Base-by-base conservation (phyloP, 1,140 invertebrate genomes). In the Drosophila triauraria region DNA sequence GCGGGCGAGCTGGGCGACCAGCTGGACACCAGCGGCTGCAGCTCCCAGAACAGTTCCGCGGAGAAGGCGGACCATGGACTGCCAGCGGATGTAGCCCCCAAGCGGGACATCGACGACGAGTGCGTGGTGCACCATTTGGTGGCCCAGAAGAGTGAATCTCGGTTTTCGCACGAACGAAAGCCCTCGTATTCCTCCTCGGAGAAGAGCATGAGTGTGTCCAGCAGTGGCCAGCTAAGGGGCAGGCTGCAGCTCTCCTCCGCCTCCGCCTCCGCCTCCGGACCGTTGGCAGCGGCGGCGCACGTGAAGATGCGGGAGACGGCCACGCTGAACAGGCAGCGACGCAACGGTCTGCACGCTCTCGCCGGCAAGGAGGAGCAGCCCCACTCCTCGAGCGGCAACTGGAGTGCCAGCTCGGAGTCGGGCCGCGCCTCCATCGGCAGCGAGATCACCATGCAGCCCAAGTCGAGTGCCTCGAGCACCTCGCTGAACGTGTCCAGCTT, bases 321-420 rank as follows among this genome's bases (percentile, higher is more conserved):
- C 2, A 94, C 94, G 4, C 94, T 95, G 61, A 93, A 96, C 75
- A 80, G 94, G 25, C 93, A 94, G 79, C 82, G 94, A 17, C 93
- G 94, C 23, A 94, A 95, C 48, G 93, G 95, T 93, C 93, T 75
- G 17, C 72, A 77, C 92, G 82, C 80, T 1, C 51, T 91, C 40
- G 92, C 74, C 20, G 82, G 68, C 63, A 94, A 94, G 54, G 96
- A 97, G 64, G 97, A 97, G 90, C 95, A 97, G 90, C 95, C 96
- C 25, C 96, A 97, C 93, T 98, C 97, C 1, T 98, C 97, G 46
- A 97, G 97, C 68, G 98, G 98, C 48, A 98, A 98, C 93, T 98
- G 98, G 98, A 98, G 97, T 81, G 97, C 97, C 40, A 97, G 97
- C 83, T 98, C 97, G 1, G 96, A 97, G 92, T 98, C 96, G 75